These are phyloP conservation scores for Florisuga fusca DNA, from an alignment of 2,797 vertebrate species.

Conservation along the genomic window DNA sequence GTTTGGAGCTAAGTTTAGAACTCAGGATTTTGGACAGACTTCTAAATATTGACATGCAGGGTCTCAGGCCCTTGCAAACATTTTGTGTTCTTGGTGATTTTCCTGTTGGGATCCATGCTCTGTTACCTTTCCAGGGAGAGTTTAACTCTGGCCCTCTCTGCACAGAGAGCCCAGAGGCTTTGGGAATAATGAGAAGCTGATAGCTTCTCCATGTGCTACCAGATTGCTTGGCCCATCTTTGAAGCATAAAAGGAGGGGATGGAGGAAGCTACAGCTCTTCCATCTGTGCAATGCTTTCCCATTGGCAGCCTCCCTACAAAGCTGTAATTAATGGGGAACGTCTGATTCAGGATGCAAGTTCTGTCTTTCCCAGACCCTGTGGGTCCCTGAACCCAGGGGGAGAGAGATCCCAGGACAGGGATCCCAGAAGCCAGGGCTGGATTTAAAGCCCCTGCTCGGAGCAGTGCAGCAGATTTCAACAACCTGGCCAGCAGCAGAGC, in stretches of 20 bases:
- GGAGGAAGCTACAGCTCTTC: not conserved
- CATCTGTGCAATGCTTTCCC: conserved; percentile 14
- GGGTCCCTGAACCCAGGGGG: not conserved
- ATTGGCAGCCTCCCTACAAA: not conserved
- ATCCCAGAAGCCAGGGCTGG: not conserved
- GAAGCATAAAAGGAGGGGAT: not conserved
- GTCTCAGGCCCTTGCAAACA: conserved; percentile 12
- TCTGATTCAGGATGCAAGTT: not conserved
- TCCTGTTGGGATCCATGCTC: not conserved
- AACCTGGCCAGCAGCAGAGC: fast-evolving
- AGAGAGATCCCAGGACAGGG: not conserved
- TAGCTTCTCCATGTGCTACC: not conserved
- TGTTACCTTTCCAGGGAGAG: conserved; percentile 48
- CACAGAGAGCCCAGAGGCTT: not conserved
- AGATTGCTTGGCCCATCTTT: not conserved
- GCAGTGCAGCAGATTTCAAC: not conserved
- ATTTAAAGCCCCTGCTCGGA: not conserved
- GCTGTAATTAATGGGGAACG: not conserved
- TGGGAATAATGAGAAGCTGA: not conserved
- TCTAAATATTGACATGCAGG: not conserved
- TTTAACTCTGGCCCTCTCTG: not conserved
- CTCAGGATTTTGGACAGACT: not conserved
- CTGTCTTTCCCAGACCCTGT: not conserved
- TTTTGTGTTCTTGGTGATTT: not conserved
- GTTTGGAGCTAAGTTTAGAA: conserved; percentile 44